A percentile compares a stretch with the other conserved stretches of the same genome.
Conservation (phyloP, 2,888 invertebrate genomes). For the Megamerina dolium region DNA sequence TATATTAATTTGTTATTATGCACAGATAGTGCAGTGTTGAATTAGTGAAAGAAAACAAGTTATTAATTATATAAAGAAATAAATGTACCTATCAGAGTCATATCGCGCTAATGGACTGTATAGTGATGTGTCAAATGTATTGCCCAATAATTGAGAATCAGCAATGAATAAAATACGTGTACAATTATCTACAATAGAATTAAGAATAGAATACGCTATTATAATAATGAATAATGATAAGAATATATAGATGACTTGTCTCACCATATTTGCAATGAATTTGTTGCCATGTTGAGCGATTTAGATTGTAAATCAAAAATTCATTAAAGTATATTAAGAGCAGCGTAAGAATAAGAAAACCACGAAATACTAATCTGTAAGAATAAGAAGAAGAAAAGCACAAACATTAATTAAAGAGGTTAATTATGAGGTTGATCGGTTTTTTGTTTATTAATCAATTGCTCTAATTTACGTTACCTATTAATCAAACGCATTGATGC, state of each 20-base stretch:
- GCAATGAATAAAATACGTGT: slow-evolving; percentile 69
- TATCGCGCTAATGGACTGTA: slow-evolving; percentile 69
- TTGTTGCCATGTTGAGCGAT: slow-evolving; percentile 41
- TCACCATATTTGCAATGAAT: slow-evolving; percentile 44
- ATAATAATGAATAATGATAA: slow-evolving; percentile 4
- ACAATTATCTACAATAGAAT: slow-evolving; percentile 49
- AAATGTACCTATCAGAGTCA: slow-evolving; percentile 78
- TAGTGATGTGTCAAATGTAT: slow-evolving; percentile 62
- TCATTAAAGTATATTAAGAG: slow-evolving; percentile 42
- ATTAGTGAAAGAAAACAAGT: too few relatives aligned
- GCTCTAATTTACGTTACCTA: slow-evolving; percentile 18
- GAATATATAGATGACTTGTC: background rate
- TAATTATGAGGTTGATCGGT: too few relatives aligned
- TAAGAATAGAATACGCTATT: background rate
- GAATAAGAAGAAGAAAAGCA: slow-evolving; percentile 2
- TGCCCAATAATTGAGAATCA: slow-evolving; percentile 90
- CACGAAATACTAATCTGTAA: slow-evolving; percentile 37
- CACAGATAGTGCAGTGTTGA: too few relatives aligned
- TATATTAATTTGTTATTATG: too few relatives aligned
- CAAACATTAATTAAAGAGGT: slow-evolving; percentile 7
- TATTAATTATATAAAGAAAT: too few relatives aligned
- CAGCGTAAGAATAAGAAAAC: slow-evolving; percentile 35
- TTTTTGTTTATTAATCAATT: too few relatives aligned
- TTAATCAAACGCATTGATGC: slow-evolving; percentile 22
- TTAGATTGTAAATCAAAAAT: slow-evolving; percentile 40